Base-by-base conservation (phyloP, 2,888 invertebrate species). In the Epinotia nisella region DNA sequence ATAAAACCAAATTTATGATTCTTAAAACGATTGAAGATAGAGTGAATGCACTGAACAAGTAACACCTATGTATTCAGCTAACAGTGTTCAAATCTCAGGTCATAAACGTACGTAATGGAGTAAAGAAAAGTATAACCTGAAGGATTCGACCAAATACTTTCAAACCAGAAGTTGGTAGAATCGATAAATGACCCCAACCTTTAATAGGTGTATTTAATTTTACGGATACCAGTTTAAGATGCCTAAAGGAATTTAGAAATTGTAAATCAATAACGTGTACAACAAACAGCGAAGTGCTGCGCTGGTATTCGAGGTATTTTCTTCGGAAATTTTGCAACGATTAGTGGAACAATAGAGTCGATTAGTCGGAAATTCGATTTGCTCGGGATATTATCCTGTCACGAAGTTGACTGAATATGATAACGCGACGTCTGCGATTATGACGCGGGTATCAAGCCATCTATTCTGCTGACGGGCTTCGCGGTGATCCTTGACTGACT, bases 301-400 rank as follows among this genome's bases (percentile, higher is more conserved):
- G 39, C 53, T 49, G n/a, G 17, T 35, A 51, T 49, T 58, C 29
- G 21, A 49, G 17, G 17, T 68, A 64, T 35, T 58, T 71, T 62
- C 62, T 61, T 66, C 56, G 35, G 45, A 58, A 61, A 70, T 59
- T 64, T 72, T 70, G 51, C 78, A 80, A 71, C 79, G 80, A 77
- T 78, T 80, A 77, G 71, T 80, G 77, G 77, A 81, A 86, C 85
- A 87, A 86, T 56, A 66, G 41, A 84, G 84, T 81, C 78, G 80
- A 80, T 82, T 82, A 82, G 85, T 76, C 77, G 81, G 83, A 86
- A 91, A 91, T 87, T 89, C 86, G 87, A 91, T 91, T 91, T 90
- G 84, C 88, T 88, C 85, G 85, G 85, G 83, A 87, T 87, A 90
- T 90, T 88, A 90, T 86, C 81, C 83, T 85, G 87, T 89, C 87